Evolutionary conservation across 2,113 vertebrate species (phyloP).

Genomic region (Callopanchax toddi): DNA sequence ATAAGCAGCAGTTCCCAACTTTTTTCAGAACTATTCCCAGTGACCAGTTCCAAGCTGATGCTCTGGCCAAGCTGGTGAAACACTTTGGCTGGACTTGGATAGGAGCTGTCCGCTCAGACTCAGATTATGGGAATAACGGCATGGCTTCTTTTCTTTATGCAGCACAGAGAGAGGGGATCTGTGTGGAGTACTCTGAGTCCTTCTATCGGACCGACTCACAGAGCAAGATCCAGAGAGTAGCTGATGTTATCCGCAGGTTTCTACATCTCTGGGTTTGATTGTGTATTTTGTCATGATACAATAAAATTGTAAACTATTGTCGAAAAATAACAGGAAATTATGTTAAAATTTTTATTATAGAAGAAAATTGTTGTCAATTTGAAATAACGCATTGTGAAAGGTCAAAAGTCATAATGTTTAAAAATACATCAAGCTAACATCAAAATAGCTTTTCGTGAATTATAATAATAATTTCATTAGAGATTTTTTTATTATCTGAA

Average conservation of each 20-base stretch:
- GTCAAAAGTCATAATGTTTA: no score
- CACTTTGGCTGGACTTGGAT: conserved; percentile 82
- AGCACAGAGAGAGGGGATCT: conserved; percentile 67
- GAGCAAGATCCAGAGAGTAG: conserved; percentile 61
- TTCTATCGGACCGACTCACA: conserved; percentile 58
- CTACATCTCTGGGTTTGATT: neutral
- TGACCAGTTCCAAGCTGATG: conserved; percentile 76
- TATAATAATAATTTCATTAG: no score
- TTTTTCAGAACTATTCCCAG: conserved; percentile 81
- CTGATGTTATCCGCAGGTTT: conserved; percentile 71
- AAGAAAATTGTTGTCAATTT: no score
- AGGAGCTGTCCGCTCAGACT: conserved; percentile 74
- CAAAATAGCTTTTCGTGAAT: no score
- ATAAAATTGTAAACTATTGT: no score
- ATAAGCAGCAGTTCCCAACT: conserved; percentile 71
- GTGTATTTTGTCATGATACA: fast-evolving
- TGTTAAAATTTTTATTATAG: no score
- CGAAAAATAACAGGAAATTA: neutral
- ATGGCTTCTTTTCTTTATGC: conserved; percentile 71
- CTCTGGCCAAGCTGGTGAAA: conserved; percentile 72
- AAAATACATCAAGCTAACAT: no score
- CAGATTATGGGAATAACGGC: conserved; percentile 78
- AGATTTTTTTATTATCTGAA: no score
- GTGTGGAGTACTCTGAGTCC: conserved; percentile 73
- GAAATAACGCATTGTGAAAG: no score